Conservation (phyloP, 2,113 vertebrate species). For the Takifugu flavidus region DNA sequence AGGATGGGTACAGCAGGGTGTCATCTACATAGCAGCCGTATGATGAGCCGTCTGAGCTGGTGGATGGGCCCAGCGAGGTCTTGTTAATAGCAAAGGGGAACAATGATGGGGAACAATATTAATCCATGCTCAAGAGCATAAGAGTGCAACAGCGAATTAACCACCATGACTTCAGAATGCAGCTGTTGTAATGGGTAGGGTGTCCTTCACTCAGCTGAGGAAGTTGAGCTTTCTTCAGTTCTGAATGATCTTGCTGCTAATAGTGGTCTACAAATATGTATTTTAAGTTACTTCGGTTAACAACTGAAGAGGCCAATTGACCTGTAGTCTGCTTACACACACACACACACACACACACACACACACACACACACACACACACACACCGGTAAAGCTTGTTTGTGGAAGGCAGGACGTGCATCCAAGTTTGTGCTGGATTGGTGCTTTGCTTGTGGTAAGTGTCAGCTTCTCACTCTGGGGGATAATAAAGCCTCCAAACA, state of each 20-base stretch:
- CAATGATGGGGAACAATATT: slow-evolving; percentile 22
- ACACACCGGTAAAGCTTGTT: neutral
- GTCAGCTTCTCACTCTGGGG: slow-evolving; percentile 25
- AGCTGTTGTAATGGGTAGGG: slow-evolving; percentile 3
- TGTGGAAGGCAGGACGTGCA: neutral
- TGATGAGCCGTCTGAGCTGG: no score
- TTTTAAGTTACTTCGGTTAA: no score
- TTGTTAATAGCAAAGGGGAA: no score
- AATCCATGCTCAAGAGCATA: slow-evolving; percentile 21
- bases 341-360: no score
- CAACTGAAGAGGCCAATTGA: no score
- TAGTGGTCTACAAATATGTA: no score
- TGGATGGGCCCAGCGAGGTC: no score
- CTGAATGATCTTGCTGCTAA: no score
- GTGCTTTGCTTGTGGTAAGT: slow-evolving; percentile 35
- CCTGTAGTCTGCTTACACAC: no score
- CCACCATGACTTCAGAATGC: neutral
- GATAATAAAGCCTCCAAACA: slow-evolving; percentile 44
- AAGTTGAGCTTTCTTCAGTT: no score
- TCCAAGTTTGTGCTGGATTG: neutral
- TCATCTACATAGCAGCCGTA: no score
- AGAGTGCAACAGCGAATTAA: slow-evolving; percentile 39
- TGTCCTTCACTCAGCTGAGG: slow-evolving; percentile 33
- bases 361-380: neutral
- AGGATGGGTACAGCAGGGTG: no score